A percentile compares a stretch with the other conserved stretches of the same genome.
Conservation (phyloP, 2,113 vertebrate species). For the Odontophorus gujanensis region DNA sequence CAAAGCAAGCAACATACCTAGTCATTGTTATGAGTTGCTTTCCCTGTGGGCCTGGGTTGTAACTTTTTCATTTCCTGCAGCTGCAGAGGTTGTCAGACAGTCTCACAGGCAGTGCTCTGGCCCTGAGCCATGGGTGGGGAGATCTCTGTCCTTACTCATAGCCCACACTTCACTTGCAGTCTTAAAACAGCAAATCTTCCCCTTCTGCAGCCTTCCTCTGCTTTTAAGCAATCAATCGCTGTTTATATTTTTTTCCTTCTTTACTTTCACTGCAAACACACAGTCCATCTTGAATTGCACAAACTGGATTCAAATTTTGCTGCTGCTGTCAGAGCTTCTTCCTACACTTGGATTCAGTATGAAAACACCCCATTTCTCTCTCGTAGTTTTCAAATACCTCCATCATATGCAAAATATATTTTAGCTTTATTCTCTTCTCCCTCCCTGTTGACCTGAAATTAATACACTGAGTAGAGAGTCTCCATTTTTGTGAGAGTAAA, state of each 20-base stretch:
- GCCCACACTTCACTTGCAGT: background rate
- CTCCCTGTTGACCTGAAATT: background rate
- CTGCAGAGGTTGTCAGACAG: slow-evolving; percentile 41
- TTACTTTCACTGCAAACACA: background rate
- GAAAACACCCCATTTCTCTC: background rate
- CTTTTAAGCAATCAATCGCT: background rate
- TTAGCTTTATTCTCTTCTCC: background rate
- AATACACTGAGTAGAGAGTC: background rate
- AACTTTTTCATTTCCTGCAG: slow-evolving; percentile 68
- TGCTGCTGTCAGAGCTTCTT: background rate
- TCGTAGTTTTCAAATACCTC: background rate
- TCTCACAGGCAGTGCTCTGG: slow-evolving; percentile 15
- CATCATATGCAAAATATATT: rapidly evolving
- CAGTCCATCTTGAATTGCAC: background rate
- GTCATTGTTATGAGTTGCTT: background rate
- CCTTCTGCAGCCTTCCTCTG: background rate
- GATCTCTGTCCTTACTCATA: slow-evolving; percentile 8
- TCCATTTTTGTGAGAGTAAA: background rate
- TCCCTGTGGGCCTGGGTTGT: slow-evolving; percentile 35
- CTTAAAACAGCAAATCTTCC: background rate
- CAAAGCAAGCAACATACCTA: background rate
- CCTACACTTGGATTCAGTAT: background rate
- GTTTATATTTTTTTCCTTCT: background rate
- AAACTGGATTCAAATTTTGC: background rate
- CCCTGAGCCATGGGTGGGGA: slow-evolving; percentile 13